Evolutionary conservation across 2,113 vertebrate genomes (phyloP).

Genomic region (Paedocypris sp.): DNA sequence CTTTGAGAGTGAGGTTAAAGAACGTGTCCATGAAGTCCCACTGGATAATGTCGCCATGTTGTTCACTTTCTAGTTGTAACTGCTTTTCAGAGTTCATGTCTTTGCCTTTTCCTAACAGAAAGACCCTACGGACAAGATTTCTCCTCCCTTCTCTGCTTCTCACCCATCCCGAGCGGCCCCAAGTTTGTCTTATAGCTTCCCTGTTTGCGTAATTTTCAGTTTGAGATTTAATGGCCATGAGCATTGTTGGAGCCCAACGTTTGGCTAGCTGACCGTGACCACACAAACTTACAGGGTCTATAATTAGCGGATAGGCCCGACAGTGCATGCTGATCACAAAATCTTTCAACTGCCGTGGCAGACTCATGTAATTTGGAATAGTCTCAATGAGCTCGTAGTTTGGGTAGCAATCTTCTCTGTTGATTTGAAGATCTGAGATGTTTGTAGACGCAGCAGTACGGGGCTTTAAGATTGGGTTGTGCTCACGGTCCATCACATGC

Average conservation of each 20-base stretch:
- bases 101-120: slow-evolving; percentile 49
- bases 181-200: slow-evolving; percentile 56
- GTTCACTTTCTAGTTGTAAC: slow-evolving; percentile 41
- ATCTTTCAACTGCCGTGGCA: slow-evolving; percentile 35
- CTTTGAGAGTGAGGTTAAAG: slow-evolving; percentile 66
- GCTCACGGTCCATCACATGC: slow-evolving; percentile 29
- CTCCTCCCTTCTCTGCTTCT: slow-evolving; percentile 11
- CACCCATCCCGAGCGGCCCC: slow-evolving; percentile 50
- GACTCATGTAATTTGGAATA: background rate
- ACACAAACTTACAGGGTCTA: slow-evolving; percentile 43
- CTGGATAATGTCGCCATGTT: slow-evolving; percentile 55
- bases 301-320: slow-evolving; percentile 46
- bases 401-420: background rate
- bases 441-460: no score
- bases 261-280: slow-evolving; percentile 17
- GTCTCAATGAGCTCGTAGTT: background rate
- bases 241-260: slow-evolving; percentile 36
- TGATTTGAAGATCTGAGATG: background rate
- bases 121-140: slow-evolving; percentile 48
- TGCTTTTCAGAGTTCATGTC: background rate
- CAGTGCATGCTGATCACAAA: slow-evolving; percentile 52
- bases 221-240: slow-evolving; percentile 60
- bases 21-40: slow-evolving; percentile 66
- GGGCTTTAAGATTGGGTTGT: slow-evolving; percentile 46
- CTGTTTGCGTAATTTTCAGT: slow-evolving; percentile 46